phyloP scores from a whole-genome alignment of 2,113 vertebrate species.

The Lepus timidus region DNA sequence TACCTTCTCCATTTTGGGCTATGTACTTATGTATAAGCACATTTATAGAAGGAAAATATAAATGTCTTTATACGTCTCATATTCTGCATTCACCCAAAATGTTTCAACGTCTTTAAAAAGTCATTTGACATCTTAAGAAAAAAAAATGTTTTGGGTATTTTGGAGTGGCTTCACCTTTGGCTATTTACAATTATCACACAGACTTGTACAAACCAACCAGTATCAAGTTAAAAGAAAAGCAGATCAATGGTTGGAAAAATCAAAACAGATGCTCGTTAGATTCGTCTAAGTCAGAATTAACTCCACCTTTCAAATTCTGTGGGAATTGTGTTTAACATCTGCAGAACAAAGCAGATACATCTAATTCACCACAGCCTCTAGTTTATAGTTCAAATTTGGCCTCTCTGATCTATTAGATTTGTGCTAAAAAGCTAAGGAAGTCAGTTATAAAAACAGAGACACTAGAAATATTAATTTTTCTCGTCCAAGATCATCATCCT shows the following conservation, averaged over 20 bases:
- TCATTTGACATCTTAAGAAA: constrained; percentile 51
- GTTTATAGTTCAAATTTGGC: constrained; percentile 82
- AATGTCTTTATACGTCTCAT: not conserved
- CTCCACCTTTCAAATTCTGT: constrained; percentile 85
- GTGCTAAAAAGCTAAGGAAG: constrained; percentile 83
- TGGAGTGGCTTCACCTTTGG: constrained; percentile 81
- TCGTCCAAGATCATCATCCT: constrained; percentile 84
- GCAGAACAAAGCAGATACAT: constrained; percentile 87
- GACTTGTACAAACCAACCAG: constrained; percentile 84
- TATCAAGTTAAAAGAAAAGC: constrained; percentile 88
- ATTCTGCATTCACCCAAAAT: constrained; percentile 64
- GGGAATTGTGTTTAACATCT: constrained; percentile 86
- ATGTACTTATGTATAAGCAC: not conserved
- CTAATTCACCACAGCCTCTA: constrained; percentile 84
- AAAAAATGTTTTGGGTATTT: constrained; percentile 49
- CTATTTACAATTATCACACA: constrained; percentile 84
- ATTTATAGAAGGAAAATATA: constrained; percentile 43
- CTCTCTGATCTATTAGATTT: constrained; percentile 83
- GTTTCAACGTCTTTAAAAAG: constrained; percentile 71
- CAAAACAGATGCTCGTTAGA: constrained; percentile 88
- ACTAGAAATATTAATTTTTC: constrained; percentile 88
- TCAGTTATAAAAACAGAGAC: constrained; percentile 85
- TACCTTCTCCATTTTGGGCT: not conserved
- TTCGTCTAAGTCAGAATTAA: constrained; percentile 87
- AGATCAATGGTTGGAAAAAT: constrained; percentile 86